Evolutionary conservation across 1,140 invertebrate genomes (phyloP), one percentile per base, ranked within the genome.

Genomic region (Euborellia annulipes): DNA sequence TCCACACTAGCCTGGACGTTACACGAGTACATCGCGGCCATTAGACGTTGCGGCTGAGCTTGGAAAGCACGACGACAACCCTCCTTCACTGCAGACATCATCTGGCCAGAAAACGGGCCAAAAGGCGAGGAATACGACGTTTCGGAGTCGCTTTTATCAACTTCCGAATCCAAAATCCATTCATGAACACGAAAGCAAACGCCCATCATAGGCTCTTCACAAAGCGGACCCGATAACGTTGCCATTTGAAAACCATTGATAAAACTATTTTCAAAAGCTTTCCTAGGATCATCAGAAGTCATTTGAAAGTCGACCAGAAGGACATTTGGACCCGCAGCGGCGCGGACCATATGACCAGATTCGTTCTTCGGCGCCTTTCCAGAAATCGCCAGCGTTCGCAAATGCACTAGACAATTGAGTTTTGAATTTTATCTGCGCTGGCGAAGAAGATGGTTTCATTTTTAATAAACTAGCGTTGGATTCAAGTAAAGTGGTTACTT

Each of bases 21-120:
- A 64, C 92, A 97, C 27, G 78, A 85, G 61, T 96, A 98, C 90
- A 98, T 97, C 1, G 95, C 92, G 9, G 85, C 85, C 68, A 97
- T 88, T 3, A 99, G 61, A 46, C 95, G 70, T 58, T 92, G 89
- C 3, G 86, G 80, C 59, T 91, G 85, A 23, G 77, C 75, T 61
- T 90, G 86, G 55, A 98, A 91, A 0, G 88, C 82, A 61, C 78
- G 81, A 36, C 82, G 70, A 58, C 92, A 94, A 2, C 77, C 84
- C 52, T 94, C 89, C 62, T 91, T 93, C 17, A 86, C 77, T 14
- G 80, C 75, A 16, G 89, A 92, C 69, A 97, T 87, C 36, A 97
- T 76, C 68, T 95, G 91, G 45, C 92, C 92, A 37, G 73, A 75
- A 7, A 69, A 49, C 34, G 67, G 62, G 36, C 63, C 64, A 48